Evolutionary conservation across 2,113 vertebrate genomes (phyloP).

Genomic region (Pao palembangensis): DNA sequence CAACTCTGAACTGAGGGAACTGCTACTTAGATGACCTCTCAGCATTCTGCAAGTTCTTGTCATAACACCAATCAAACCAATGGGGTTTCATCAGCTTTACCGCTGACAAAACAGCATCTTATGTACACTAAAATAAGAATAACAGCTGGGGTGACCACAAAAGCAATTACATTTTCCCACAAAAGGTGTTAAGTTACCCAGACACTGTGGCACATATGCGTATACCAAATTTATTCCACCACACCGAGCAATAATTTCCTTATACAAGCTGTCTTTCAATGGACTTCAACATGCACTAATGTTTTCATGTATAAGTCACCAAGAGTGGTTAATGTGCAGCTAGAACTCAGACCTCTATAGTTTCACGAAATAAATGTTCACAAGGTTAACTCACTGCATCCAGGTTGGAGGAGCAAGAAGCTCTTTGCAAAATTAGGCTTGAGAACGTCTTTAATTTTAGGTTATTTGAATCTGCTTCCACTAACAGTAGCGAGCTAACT

Average conservation of each 20-base stretch:
- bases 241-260: not conserved
- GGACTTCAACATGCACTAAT: not conserved
- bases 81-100: not conserved
- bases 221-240: not conserved
- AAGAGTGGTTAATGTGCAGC: slow-evolving; percentile 17
- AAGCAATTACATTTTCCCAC: not conserved
- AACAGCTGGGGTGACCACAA: too few species aligned
- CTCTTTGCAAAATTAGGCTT: not conserved
- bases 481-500: slow-evolving; percentile 38
- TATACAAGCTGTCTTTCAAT: not conserved
- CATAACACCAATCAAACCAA: slow-evolving; percentile 24
- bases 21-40: slow-evolving; percentile 8
- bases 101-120: not conserved
- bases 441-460: not conserved
- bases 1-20: slow-evolving; percentile 4
- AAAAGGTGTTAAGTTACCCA: not conserved
- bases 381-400: too few species aligned
- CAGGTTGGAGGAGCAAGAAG: not conserved
- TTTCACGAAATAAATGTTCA: too few species aligned
- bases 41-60: slow-evolving; percentile 39
- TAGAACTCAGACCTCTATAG: not conserved
- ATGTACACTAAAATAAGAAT: not conserved
- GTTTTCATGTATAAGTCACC: not conserved
- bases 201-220: too few species aligned
- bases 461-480: slow-evolving; percentile 8